These are phyloP conservation scores for Epinotia ramella DNA, from an alignment of 2,888 invertebrate species.

Conservation along the genomic window DNA sequence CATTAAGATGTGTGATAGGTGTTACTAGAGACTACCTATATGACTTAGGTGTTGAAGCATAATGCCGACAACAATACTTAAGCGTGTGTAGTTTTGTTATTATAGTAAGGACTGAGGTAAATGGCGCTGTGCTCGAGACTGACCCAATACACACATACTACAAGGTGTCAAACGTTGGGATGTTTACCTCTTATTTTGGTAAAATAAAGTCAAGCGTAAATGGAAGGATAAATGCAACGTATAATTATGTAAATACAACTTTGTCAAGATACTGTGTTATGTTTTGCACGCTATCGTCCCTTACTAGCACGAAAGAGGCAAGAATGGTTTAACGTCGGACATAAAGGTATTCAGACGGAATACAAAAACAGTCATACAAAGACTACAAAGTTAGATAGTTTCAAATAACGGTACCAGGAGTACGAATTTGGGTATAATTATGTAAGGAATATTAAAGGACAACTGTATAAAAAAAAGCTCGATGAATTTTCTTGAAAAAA, in stretches of 20 bases:
- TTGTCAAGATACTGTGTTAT: background rate
- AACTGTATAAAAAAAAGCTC: too few species aligned
- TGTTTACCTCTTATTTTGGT: too few species aligned
- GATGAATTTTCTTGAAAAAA: too few species aligned
- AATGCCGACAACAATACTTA: background rate
- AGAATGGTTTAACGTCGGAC: too few species aligned
- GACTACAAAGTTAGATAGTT: too few species aligned
- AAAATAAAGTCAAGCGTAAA: background rate
- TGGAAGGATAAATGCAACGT: background rate
- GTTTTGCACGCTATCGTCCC: background rate
- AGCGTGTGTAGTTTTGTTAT: background rate
- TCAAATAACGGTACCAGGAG: too few species aligned
- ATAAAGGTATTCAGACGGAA: background rate
- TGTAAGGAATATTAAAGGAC: too few species aligned
- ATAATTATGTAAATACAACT: background rate
- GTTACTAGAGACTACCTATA: background rate
- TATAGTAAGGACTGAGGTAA: too few species aligned
- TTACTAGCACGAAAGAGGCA: background rate
- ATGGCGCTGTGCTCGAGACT: too few species aligned
- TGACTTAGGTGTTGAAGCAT: background rate
- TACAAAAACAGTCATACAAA: background rate
- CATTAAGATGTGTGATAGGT: constrained; percentile 24
- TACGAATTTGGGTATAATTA: too few species aligned
- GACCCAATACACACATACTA: too few species aligned
- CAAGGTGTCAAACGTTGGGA: too few species aligned